phyloP scores from a whole-genome alignment of 2,797 vertebrate species.

The Diplodus puntazzo region DNA sequence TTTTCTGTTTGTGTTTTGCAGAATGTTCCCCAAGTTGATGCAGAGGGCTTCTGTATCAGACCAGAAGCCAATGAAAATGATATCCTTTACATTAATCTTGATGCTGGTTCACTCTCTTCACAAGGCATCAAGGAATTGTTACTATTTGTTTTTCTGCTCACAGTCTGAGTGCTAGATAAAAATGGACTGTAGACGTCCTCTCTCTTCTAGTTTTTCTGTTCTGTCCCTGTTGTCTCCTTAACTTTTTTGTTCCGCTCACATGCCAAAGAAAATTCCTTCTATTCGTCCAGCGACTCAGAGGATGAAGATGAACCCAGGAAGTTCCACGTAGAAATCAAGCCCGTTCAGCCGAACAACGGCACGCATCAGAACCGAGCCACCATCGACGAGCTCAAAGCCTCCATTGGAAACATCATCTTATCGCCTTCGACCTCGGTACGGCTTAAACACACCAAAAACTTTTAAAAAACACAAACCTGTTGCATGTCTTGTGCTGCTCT shows the following conservation, averaged over 20 bases:
- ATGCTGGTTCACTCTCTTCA: not conserved
- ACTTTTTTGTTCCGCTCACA: slow-evolving; percentile 80
- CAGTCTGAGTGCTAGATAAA: not conserved
- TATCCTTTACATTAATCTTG: slow-evolving; percentile 88
- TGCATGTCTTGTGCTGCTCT: slow-evolving; percentile 16
- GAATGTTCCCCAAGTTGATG: slow-evolving; percentile 96
- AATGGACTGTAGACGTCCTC: not conserved
- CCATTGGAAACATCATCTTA: slow-evolving; percentile 95
- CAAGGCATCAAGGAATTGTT: not conserved
- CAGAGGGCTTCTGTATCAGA: slow-evolving; percentile 97
- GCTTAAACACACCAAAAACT: not conserved
- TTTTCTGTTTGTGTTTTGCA: slow-evolving; percentile 67
- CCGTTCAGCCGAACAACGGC: slow-evolving; percentile 91
- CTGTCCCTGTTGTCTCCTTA: slow-evolving; percentile 58
- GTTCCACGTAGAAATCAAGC: slow-evolving; percentile 97
- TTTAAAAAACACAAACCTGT: slow-evolving; percentile 32
- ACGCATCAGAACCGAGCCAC: slow-evolving; percentile 90
- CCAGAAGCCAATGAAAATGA: slow-evolving; percentile 93
- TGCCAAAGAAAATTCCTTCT: slow-evolving; percentile 98
- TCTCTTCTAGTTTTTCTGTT: not conserved
- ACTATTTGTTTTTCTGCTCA: not conserved
- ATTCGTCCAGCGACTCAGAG: slow-evolving; percentile 96
- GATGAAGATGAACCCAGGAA: slow-evolving; percentile 95
- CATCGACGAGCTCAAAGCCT: slow-evolving; percentile 95
- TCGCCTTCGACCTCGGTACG: slow-evolving; percentile 92